Evolutionary conservation across 2,113 vertebrate genomes (phyloP), one percentile per base, ranked within the genome.

Genomic region (Toxotes chatareus): DNA sequence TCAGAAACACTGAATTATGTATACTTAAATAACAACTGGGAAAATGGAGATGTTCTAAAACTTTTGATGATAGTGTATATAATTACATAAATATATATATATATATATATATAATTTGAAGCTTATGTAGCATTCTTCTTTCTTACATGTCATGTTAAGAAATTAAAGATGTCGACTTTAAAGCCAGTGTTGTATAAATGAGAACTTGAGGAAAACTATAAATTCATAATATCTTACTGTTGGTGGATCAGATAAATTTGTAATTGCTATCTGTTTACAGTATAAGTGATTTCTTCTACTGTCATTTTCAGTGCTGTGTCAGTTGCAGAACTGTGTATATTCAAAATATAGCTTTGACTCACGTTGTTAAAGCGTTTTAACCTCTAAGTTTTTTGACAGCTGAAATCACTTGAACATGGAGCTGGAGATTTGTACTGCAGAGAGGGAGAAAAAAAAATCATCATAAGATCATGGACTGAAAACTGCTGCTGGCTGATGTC

Each of bases 81-180:
- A 42, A 8, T 8, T 73, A 51, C 59, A 60, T 38, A 67, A 21
- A 55, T 64, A 78, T 77, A 44, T 84, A 68, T 76, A 67, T 49
- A 63, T 80, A 77, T 56, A 62, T 66, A 64, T 59, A 84, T 66
- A 31, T 85, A 75, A 80, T 79, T 61, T 4, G 1, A 82, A 80
- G 72, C 78, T 78, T 73, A 84, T 94, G 91, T 93, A 94, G 93
- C 93, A 90, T 79, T 85, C 65, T 87, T 89, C 31, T 82, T 79
- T 90, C 76, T 83, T 78, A 87, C 79, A 68, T 75, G 84, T 89
- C 61, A 89, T 66, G 56, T 89, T 74, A 76, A 79, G 21, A 82
- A 47, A 80, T 67, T 59, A 62, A 83, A 84, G 67, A 84, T 65
- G 69, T 85, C 78, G 62, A 90, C 72, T 84, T 87, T 59, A 80